Conservation (phyloP, 2,113 vertebrate species). For the Eulacestoma nigropectus region DNA sequence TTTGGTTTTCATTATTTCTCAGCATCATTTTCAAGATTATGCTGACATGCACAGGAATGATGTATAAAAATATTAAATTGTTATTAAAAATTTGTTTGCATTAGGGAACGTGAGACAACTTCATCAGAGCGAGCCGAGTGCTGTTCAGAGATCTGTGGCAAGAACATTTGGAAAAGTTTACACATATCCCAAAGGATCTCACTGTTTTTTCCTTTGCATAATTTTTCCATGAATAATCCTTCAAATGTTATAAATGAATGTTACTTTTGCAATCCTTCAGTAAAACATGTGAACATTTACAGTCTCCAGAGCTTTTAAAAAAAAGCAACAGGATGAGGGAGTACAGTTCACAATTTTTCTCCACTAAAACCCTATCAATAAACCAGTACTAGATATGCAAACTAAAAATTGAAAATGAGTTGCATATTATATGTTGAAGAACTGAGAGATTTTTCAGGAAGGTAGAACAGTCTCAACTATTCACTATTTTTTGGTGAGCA, state of each 20-base stretch:
- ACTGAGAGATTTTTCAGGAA: neutral
- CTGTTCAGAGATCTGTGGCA: conserved; percentile 61
- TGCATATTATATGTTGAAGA: neutral
- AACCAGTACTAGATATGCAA: neutral
- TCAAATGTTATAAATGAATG: conserved; percentile 71
- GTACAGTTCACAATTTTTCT: conserved; percentile 48
- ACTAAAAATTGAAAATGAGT: neutral
- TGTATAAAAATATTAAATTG: conserved; percentile 39
- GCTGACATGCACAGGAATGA: conserved; percentile 40
- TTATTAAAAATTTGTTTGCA: conserved; percentile 46
- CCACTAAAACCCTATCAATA: conserved; percentile 21
- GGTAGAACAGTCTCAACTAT: neutral
- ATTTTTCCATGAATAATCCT: conserved; percentile 82
- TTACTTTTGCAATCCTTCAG: conserved; percentile 73
- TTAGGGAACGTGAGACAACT: conserved; percentile 37
- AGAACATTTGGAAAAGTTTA: conserved; percentile 77
- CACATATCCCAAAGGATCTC: conserved; percentile 72
- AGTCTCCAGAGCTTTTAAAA: conserved; percentile 54
- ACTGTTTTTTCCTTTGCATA: conserved; percentile 78
- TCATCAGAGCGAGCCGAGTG: conserved; percentile 5
- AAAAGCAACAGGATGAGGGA: conserved; percentile 36
- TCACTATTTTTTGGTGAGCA: neutral
- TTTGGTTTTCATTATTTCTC: conserved; percentile 64
- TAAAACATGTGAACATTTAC: conserved; percentile 67
- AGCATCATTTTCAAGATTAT: conserved; percentile 47